Percentiles rank a stretch among this genome's conserved stretches.
Evolutionary conservation across 2,113 vertebrate species (phyloP).

Genomic region (Pithys albifrons): DNA sequence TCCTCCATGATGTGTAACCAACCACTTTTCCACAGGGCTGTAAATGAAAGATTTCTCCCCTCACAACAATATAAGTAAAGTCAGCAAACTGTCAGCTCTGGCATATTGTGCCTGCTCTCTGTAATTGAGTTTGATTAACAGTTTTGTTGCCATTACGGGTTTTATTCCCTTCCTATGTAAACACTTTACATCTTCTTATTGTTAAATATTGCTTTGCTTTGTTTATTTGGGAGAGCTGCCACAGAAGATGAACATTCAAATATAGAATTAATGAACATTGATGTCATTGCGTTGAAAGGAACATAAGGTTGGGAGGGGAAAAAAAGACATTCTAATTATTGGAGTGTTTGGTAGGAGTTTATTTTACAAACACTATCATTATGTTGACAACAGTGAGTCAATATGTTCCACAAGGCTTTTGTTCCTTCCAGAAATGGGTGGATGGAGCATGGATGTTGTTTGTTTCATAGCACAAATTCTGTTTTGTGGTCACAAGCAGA

Average conservation of each 20-base stretch:
- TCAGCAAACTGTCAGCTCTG: background rate
- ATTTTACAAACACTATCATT: slow-evolving; percentile 63
- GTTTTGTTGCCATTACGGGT: background rate
- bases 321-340: slow-evolving; percentile 50
- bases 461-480: background rate
- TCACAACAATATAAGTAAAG: background rate
- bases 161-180: slow-evolving; percentile 18
- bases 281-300: slow-evolving; percentile 43
- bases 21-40: background rate
- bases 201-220: slow-evolving; percentile 54
- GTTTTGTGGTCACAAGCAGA: background rate
- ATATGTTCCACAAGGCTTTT: slow-evolving; percentile 40
- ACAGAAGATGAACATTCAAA: slow-evolving; percentile 10
- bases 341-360: slow-evolving; percentile 38
- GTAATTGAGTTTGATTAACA: slow-evolving; percentile 30
- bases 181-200: slow-evolving; percentile 19
- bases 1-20: background rate
- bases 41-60: background rate
- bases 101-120: background rate
- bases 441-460: background rate
- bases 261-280: slow-evolving; percentile 62
- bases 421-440: slow-evolving; percentile 24
- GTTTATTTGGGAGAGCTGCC: slow-evolving; percentile 1
- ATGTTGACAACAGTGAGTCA: slow-evolving; percentile 47
- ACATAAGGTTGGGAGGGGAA: slow-evolving; percentile 48